Evolutionary conservation across 2,797 vertebrate species (phyloP).

Genomic region (Bovichtus diacanthus): DNA sequence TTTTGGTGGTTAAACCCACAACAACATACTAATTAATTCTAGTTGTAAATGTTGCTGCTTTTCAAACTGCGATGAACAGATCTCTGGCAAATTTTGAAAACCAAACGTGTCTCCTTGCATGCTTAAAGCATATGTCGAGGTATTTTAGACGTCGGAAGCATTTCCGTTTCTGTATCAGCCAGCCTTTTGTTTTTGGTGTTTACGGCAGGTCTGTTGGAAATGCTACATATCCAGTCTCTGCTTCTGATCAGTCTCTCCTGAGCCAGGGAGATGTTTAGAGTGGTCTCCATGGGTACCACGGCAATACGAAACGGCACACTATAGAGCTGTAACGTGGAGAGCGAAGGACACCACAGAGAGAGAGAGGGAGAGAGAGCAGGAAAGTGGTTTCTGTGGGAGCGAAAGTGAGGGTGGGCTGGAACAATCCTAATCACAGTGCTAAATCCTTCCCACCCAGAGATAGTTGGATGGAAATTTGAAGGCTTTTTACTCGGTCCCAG

Average conservation of each 20-base stretch:
- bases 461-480: constrained; percentile 47
- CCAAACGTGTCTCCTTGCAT: not conserved
- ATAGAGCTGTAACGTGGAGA: constrained; percentile 20
- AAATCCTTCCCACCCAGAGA: constrained; percentile 54
- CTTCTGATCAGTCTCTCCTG: constrained; percentile 16
- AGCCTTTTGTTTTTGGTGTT: constrained; percentile 7
- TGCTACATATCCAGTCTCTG: constrained; percentile 18
- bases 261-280: constrained; percentile 58
- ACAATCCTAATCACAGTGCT: constrained; percentile 49
- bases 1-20: not conserved
- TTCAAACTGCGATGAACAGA: not conserved
- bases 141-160: not conserved
- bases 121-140: not conserved
- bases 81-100: not conserved
- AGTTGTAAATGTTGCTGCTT: not conserved
- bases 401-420: constrained; percentile 50
- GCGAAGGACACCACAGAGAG: constrained; percentile 25
- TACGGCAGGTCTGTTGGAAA: constrained; percentile 11
- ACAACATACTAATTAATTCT: no score
- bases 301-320: constrained; percentile 50
- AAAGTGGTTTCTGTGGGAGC: constrained; percentile 47
- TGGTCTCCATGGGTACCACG: constrained; percentile 53
- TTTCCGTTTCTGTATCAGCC: constrained; percentile 2
- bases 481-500: not conserved
- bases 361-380: constrained; percentile 22